Evolutionary conservation across 2,888 invertebrate species (phyloP).

Genomic region (Dicycla oo): DNA sequence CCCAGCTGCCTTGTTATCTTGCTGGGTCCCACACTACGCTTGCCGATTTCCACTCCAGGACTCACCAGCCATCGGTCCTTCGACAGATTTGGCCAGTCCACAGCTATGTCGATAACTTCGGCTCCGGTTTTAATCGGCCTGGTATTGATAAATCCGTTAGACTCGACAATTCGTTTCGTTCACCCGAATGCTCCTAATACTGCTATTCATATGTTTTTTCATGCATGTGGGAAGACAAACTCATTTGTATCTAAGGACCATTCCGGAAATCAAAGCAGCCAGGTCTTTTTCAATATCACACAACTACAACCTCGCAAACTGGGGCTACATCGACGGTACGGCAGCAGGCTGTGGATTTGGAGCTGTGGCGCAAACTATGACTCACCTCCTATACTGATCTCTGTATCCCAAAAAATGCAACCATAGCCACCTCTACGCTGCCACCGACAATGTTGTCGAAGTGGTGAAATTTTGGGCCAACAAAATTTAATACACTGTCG

Average conservation of each 20-base stretch:
- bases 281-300: not conserved
- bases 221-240: not conserved
- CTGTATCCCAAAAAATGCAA: not conserved
- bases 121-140: too few species aligned
- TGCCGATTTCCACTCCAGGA: too few species aligned
- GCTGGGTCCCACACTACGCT: too few species aligned
- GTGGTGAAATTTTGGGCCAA: not conserved
- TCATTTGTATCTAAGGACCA: not conserved
- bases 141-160: too few species aligned
- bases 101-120: too few species aligned
- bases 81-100: too few species aligned
- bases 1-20: too few species aligned
- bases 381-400: not conserved
- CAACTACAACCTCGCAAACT: not conserved
- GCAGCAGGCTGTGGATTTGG: not conserved
- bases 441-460: not conserved
- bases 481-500: not conserved
- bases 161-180: too few species aligned
- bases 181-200: too few species aligned
- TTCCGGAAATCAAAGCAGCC: not conserved
- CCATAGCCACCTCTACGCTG: not conserved
- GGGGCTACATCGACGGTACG: not conserved
- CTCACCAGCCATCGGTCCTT: too few species aligned
- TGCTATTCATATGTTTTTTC: not conserved
- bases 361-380: not conserved